These are phyloP conservation scores for Cheiracanthium punctorium DNA, from an alignment of 2,888 invertebrate genomes.

Conservation along the genomic window DNA sequence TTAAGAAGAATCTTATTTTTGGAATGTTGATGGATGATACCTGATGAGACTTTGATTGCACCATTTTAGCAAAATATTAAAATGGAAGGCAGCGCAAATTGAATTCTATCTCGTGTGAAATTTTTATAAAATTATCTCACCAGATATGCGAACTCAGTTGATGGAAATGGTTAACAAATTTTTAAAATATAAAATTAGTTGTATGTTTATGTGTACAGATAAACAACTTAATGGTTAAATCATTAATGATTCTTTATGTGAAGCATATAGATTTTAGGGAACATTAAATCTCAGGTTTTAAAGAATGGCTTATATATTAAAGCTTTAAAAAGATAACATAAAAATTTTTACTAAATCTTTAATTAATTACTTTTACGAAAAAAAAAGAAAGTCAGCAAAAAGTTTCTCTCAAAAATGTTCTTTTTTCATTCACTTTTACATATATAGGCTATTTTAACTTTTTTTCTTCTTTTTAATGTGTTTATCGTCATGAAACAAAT, in stretches of 20 bases:
- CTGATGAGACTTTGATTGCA: constrained; percentile 65
- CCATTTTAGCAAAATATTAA: constrained; percentile 59
- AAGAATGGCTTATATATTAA: too few relatives aligned
- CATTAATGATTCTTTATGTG: background rate
- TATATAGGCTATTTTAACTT: too few relatives aligned
- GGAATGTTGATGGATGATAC: constrained; percentile 50
- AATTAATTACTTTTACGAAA: too few relatives aligned
- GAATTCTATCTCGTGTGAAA: constrained; percentile 21
- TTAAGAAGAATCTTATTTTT: constrained; percentile 58
- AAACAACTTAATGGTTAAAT: background rate
- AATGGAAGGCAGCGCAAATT: constrained; percentile 36
- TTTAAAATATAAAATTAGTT: background rate
- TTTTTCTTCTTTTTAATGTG: too few relatives aligned
- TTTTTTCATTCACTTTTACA: too few relatives aligned
- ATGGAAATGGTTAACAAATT: background rate
- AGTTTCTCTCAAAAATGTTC: too few relatives aligned
- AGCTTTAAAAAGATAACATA: too few relatives aligned
- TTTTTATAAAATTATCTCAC: constrained; percentile 11
- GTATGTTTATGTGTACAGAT: background rate
- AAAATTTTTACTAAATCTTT: too few relatives aligned
- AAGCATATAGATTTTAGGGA: too few relatives aligned
- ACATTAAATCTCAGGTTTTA: too few relatives aligned
- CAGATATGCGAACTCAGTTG: background rate
- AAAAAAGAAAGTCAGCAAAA: too few relatives aligned
- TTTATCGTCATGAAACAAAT: too few relatives aligned